A percentile compares a stretch with the other conserved stretches of the same genome.
These are phyloP conservation scores for Dione vanillae DNA, from an alignment of 2,888 invertebrate species.

Conservation along the genomic window DNA sequence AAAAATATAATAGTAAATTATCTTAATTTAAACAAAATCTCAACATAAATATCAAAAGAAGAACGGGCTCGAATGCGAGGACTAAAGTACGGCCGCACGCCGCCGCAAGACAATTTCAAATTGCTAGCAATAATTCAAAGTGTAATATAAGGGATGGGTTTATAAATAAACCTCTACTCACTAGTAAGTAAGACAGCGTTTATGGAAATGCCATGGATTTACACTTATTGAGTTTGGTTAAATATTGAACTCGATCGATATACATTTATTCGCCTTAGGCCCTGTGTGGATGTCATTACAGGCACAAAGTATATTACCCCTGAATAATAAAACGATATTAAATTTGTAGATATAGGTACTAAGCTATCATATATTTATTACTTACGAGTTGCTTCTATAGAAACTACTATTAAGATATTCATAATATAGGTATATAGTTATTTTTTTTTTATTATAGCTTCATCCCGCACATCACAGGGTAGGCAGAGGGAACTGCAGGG, in stretches of 20 bases:
- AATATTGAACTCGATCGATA: constrained; percentile 43
- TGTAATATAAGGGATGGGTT: constrained; percentile 57
- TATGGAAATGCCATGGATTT: constrained; percentile 61
- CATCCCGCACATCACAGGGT: too few relatives aligned
- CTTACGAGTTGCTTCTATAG: neutral
- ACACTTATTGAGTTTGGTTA: constrained; percentile 58
- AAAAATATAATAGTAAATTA: constrained; percentile 17
- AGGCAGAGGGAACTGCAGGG: too few relatives aligned
- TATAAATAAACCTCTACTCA: constrained; percentile 57
- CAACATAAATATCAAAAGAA: constrained; percentile 46
- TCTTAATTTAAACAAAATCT: constrained; percentile 44
- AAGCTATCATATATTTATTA: neutral
- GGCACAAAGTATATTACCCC: constrained; percentile 3
- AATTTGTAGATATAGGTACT: neutral
- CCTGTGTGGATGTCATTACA: constrained; percentile 6
- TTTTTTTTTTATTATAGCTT: too few relatives aligned
- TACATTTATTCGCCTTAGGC: constrained; percentile 37
- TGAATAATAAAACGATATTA: constrained; percentile 15
- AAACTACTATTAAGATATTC: too few relatives aligned
- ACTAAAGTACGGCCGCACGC: constrained; percentile 48
- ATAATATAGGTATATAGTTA: too few relatives aligned
- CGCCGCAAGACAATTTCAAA: constrained; percentile 62
- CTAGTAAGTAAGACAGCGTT: constrained; percentile 56
- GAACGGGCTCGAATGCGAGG: constrained; percentile 44
- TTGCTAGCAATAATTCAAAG: constrained; percentile 59